phyloP scores from a whole-genome alignment of 1,140 invertebrate species.

The Lepidurus arcticus region DNA sequence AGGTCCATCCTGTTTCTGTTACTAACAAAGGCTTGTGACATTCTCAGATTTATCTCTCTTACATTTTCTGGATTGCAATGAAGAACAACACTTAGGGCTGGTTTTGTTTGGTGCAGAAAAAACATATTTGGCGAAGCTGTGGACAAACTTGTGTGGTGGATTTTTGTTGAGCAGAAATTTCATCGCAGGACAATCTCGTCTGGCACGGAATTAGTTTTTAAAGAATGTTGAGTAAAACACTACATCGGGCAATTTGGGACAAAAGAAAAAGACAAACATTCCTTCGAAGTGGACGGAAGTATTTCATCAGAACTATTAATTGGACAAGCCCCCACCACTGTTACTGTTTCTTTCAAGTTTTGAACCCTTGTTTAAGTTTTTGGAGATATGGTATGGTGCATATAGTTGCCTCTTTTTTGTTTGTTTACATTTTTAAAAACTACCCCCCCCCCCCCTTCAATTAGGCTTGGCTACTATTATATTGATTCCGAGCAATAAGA shows the following conservation, averaged over 20 bases:
- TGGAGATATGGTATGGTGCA: background rate
- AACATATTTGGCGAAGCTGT: too few species aligned
- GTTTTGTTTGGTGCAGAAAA: too few species aligned
- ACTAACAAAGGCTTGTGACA: too few species aligned
- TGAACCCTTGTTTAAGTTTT: background rate
- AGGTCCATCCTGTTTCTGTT: too few species aligned
- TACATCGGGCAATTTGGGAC: background rate
- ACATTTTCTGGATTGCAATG: too few species aligned
- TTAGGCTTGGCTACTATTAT: constrained; percentile 22
- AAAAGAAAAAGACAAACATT: constrained; percentile 2
- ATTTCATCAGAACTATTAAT: too few species aligned
- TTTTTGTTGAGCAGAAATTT: background rate
- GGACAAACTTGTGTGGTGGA: too few species aligned
- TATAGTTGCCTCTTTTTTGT: background rate
- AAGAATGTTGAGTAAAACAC: background rate
- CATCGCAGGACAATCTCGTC: background rate
- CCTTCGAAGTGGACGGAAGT: background rate
- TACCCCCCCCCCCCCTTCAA: background rate
- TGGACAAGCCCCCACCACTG: too few species aligned
- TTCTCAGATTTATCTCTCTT: too few species aligned
- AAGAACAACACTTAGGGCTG: too few species aligned
- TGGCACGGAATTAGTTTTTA: background rate
- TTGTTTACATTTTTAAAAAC: background rate
- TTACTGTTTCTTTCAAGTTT: too few species aligned
- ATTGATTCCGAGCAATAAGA: constrained; percentile 19